Evolutionary conservation across 2,888 invertebrate genomes (phyloP).

Genomic region (Nemoura dubitans): DNA sequence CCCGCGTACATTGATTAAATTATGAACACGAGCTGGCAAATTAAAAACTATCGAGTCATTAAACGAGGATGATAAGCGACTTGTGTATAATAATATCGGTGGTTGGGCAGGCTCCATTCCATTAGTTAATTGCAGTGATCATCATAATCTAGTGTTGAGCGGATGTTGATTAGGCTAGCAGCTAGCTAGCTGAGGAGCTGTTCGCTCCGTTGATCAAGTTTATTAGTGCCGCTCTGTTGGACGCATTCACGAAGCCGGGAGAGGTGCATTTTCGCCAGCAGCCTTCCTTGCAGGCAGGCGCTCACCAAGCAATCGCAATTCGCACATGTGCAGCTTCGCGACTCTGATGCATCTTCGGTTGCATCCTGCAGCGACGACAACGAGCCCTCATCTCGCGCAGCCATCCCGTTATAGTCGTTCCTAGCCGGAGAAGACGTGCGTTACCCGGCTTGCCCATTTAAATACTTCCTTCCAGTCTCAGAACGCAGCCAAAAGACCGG

Average conservation of each 20-base stretch:
- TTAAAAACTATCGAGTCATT: not conserved
- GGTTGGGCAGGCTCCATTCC: not conserved
- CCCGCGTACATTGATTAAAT: not conserved
- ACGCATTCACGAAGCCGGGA: not conserved
- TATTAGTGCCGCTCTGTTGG: not conserved
- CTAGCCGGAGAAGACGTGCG: too few species aligned
- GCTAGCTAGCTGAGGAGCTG: not conserved
- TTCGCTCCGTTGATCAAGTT: not conserved
- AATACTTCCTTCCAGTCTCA: too few species aligned
- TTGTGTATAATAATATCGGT: not conserved
- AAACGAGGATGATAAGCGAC: not conserved
- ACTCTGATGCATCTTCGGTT: not conserved
- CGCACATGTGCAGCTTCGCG: not conserved
- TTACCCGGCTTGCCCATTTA: too few species aligned
- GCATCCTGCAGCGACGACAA: too few species aligned
- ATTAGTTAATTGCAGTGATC: not conserved
- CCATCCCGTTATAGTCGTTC: too few species aligned
- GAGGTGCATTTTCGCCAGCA: constrained; percentile 1
- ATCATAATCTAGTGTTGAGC: constrained; percentile 12
- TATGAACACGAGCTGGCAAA: not conserved
- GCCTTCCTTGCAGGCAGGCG: not conserved
- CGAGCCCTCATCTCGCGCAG: too few species aligned
- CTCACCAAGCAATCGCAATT: too few species aligned
- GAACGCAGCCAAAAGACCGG: too few species aligned
- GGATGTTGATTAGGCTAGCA: not conserved